These are phyloP conservation scores for Danaus plexippus DNA, from an alignment of 1,140 invertebrate species.

Conservation along the genomic window DNA sequence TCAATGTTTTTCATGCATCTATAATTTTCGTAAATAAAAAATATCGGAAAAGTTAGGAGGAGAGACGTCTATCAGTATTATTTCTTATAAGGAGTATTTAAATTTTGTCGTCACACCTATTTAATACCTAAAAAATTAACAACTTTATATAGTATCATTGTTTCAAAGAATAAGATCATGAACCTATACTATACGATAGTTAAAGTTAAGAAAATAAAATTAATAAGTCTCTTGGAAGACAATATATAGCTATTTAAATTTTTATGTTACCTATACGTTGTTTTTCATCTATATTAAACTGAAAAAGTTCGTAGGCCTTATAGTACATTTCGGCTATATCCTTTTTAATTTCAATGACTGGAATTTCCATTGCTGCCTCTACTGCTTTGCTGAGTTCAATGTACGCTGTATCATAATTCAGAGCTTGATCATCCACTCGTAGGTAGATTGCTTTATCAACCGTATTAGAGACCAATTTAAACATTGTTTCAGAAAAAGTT, in stretches of 20 bases:
- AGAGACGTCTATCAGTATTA: too few species aligned
- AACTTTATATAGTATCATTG: too few species aligned
- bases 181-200: too few species aligned
- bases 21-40: too few species aligned
- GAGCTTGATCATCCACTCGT: constrained; percentile 33
- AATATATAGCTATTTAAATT: constrained; percentile 1
- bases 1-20: too few species aligned
- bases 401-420: constrained; percentile 55
- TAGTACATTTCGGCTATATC: constrained; percentile 48
- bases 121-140: too few species aligned
- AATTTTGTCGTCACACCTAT: too few species aligned
- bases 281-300: constrained; percentile 47
- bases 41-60: too few species aligned
- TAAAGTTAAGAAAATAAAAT: too few species aligned
- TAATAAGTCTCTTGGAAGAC: too few species aligned
- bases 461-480: constrained; percentile 39
- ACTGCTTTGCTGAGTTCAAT: constrained; percentile 49
- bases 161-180: too few species aligned
- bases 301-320: constrained; percentile 48
- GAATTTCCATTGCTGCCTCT: constrained; percentile 58
- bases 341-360: constrained; percentile 45
- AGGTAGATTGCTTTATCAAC: constrained; percentile 55
- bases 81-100: too few species aligned
- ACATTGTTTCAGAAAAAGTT: constrained; percentile 44
- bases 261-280: constrained; percentile 41